Conservation (phyloP, 2,888 invertebrate genomes). For the Nomada goodeniana region DNA sequence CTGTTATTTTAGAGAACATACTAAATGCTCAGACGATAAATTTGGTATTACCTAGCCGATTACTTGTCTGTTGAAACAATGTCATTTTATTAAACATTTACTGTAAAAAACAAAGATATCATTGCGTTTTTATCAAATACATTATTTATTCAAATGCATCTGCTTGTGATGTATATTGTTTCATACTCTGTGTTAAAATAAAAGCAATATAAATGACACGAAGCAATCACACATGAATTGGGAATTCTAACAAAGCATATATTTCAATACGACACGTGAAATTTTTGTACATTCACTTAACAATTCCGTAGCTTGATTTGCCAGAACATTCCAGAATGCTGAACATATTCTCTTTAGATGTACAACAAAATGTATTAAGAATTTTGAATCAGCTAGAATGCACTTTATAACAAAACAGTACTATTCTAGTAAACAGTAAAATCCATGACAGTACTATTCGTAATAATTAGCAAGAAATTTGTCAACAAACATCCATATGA, state of each 20-base stretch:
- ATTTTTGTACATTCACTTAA: slow-evolving; percentile 69
- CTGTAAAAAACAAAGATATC: slow-evolving; percentile 17
- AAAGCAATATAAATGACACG: slow-evolving; percentile 15
- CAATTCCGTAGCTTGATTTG: slow-evolving; percentile 70
- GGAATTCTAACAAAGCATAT: slow-evolving; percentile 80
- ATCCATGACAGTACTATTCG: neutral
- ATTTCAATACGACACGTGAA: slow-evolving; percentile 70
- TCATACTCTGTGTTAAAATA: neutral
- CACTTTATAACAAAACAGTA: slow-evolving; percentile 58
- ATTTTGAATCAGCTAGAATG: neutral
- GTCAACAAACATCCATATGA: slow-evolving; percentile 46
- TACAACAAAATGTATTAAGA: slow-evolving; percentile 50
- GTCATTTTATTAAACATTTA: neutral
- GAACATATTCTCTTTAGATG: slow-evolving; percentile 55
- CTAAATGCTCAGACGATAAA: slow-evolving; percentile 40
- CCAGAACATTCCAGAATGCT: slow-evolving; percentile 63
- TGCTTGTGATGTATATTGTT: neutral
- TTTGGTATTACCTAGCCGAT: slow-evolving; percentile 38
- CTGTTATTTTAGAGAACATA: slow-evolving; percentile 14
- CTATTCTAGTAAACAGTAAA: too few relatives aligned
- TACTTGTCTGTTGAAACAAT: slow-evolving; percentile 20
- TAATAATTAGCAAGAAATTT: slow-evolving; percentile 22
- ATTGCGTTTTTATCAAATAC: slow-evolving; percentile 11
- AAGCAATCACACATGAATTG: slow-evolving; percentile 49
- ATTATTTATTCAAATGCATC: slow-evolving; percentile 1